Evolutionary conservation across 2,113 vertebrate genomes (phyloP), one percentile per base, ranked within the genome.

Genomic region (Actenoides hombroni): DNA sequence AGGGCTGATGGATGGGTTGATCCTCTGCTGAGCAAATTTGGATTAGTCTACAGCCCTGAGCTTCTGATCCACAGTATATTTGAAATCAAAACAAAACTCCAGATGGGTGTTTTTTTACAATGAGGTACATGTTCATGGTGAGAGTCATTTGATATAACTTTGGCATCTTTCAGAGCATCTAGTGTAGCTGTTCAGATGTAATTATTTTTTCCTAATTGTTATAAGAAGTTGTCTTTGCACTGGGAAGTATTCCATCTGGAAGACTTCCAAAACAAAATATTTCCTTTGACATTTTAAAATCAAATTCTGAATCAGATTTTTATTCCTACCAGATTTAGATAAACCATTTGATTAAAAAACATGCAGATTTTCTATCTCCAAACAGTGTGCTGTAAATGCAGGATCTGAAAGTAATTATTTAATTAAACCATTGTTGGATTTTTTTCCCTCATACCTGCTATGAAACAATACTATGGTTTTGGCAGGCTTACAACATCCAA

Each of bases 61-160:
- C 61, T 21, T 79, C 77, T 92, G 61, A 77, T 84, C 73, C 48
- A 20, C 79, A 82, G 79, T 6, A 5, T 79, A 90, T 57, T 73
- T 84, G 77, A 93, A 93, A 93, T 84, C 4, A 65, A 82, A 93
- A 89, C 90, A 84, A 90, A 94, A 94, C 56, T 75, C 60, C 29
- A 39, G 39, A 26, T 21, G 75, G 44, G 9, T n/a, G n/a, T 65
- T 76, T 37, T 86, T 37, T 86, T 86, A 48, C 51, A 86, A 60
- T 40, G n/a, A 21, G 51, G 53, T 60, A 24, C 56, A 39, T 39
- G 26, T 31, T 93, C 59, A 37, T 35, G 24, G 48, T n/a, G 42
- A 68, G 86, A 95, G 35, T 46, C 0, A 0, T 65, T 44, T 82
- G 57, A 79, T 53, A 49, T 31, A 8, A 24, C 75, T 88, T 86